Percentiles rank a stretch among this genome's conserved stretches.
These are phyloP conservation scores for Circaetus cinerascens DNA, from an alignment of 2,113 vertebrate species.

Conservation along the genomic window DNA sequence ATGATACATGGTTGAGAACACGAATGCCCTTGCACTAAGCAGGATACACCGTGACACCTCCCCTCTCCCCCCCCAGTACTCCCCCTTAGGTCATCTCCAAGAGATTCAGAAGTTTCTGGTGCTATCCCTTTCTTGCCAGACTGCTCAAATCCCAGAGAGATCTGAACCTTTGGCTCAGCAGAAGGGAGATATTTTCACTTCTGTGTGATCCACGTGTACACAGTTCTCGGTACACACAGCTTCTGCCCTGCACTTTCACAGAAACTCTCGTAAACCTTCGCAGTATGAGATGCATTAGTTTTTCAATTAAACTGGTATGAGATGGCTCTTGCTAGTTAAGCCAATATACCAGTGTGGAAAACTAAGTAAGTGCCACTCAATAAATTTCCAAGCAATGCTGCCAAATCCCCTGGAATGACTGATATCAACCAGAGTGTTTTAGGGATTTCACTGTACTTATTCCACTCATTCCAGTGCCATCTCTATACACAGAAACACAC, in stretches of 20 bases:
- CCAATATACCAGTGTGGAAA: background rate
- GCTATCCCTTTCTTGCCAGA: background rate
- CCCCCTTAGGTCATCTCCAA: background rate
- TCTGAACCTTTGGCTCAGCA: background rate
- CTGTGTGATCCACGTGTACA: accelerated
- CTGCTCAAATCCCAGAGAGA: background rate
- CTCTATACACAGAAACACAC: background rate
- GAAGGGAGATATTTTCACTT: background rate
- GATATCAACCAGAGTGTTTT: background rate
- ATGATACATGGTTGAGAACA: background rate
- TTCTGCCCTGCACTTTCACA: background rate
- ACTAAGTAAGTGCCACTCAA: background rate
- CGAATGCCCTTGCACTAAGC: background rate
- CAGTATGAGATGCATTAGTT: background rate
- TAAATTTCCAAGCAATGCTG: background rate
- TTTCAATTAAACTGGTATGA: background rate
- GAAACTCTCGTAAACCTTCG: background rate
- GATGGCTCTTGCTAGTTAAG: background rate
- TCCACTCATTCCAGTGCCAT: background rate
- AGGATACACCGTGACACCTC: background rate
- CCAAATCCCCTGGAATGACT: background rate
- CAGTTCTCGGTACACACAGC: background rate
- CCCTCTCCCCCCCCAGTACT: background rate
- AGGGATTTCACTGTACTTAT: background rate
- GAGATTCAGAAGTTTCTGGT: background rate